These are phyloP conservation scores for Micromussa lordhowensis DNA, from an alignment of 92 coral and sea anemone genomes.

Conservation along the genomic window DNA sequence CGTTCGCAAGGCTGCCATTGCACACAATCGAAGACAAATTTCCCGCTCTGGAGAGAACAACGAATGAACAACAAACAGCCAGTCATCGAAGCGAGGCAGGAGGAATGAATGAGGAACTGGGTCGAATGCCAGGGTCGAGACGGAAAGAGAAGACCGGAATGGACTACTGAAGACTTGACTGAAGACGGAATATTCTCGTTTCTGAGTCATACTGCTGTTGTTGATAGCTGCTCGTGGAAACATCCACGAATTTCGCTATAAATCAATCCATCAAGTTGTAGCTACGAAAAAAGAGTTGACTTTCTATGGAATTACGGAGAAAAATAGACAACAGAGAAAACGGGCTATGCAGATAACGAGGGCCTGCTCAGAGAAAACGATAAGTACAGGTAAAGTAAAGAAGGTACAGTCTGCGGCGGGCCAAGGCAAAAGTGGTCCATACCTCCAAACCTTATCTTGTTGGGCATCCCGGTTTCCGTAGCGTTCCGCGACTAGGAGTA, in stretches of 20 bases:
- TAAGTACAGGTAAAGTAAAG: no score
- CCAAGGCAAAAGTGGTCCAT: no score
- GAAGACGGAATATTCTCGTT: neutral
- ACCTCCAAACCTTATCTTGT: no score
- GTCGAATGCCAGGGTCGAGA: neutral
- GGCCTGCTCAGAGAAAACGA: neutral
- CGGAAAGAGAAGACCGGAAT: neutral
- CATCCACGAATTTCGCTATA: neutral
- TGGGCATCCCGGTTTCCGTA: no score
- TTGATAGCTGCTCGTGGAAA: no score
- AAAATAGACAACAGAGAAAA: neutral
- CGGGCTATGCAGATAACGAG: neutral
- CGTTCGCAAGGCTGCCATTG: conserved; percentile 41
- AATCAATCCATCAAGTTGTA: neutral
- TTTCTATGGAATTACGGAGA: no score
- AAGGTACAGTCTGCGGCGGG: no score
- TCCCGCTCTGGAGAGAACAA: conserved; percentile 31
- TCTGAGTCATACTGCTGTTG: neutral
- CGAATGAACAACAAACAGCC: conserved; percentile 32
- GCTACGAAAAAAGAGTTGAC: neutral
- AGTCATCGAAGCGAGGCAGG: conserved; percentile 17
- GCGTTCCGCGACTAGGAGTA: no score
- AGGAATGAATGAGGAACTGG: neutral
- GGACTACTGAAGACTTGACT: neutral
- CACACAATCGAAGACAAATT: conserved; percentile 50